Evolutionary conservation across 2,888 invertebrate genomes (phyloP), one percentile per base, ranked within the genome.

Genomic region (Calameuta idolon): DNA sequence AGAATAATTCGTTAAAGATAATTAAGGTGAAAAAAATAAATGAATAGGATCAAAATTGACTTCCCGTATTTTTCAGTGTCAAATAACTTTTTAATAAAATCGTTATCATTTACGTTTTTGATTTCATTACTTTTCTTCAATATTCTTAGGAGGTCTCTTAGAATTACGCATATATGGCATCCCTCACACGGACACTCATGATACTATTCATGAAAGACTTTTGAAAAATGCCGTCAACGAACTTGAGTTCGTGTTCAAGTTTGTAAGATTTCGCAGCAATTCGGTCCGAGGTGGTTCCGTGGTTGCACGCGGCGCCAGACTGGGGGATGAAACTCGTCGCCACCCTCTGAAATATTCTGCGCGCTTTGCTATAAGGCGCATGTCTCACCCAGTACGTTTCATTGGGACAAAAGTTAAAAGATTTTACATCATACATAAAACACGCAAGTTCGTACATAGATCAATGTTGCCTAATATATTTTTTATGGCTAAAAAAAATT

Each of bases 291-390:
- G 37, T 79, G 73, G 69, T 85, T 78, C 84, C 87, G 83, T 85
- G 87, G 86, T 86, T 89, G 88, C 89, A 90, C 90, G 90, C 90
- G 89, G 88, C 88, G 88, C 85, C 83, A 87, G 87, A 90, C 90
- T 90, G 86, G 85, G 89, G 88, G 87, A 85, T 87, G 86, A 87
- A 88, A 84, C 82, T 81, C 79, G 81, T 81, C 79, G 81, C 80
- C 80, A 81, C 81, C 83, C 83, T 77, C 81, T 74, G 33, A 69
- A 78, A 69, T 77, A 79, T 81, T 78, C 80, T 75, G 77, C 77
- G 77, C 33, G 73, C 69, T 73, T 34, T 34, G 55, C 35, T 34
- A 31, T 75, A 83, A 34, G 75, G 85, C 86, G 86, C 86, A 85
- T 83, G 84, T 79, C 82, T 69, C 71, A 31, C n/a, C 55, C 55